phyloP scores from a whole-genome alignment of 2,797 vertebrate genomes.

The Neomorphus geoffroyi region DNA sequence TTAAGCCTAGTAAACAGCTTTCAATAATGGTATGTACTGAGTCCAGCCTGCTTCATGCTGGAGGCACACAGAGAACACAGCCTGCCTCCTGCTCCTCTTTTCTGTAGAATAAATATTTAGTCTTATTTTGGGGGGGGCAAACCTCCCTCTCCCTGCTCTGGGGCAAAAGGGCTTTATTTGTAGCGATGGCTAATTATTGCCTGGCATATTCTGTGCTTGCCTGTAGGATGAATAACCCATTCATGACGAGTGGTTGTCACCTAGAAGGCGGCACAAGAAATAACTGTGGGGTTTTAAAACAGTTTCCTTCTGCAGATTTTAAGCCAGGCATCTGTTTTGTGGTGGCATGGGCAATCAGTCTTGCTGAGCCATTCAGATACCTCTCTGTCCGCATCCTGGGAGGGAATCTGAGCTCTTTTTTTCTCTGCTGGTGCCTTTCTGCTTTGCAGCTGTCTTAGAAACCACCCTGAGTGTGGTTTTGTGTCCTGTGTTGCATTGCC shows the following conservation, averaged over 20 bases:
- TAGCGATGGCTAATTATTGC: not conserved
- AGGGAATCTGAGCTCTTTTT: not conserved
- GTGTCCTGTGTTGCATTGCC: not conserved
- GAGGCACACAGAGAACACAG: not conserved
- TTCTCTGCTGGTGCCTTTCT: not conserved
- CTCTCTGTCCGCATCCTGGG: not conserved
- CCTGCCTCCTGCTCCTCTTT: accelerated
- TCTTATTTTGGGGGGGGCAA: not conserved
- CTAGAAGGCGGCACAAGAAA: not conserved
- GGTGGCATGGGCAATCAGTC: too few relatives aligned
- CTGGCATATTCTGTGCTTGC: not conserved
- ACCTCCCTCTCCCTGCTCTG: not conserved
- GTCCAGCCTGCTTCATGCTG: not conserved
- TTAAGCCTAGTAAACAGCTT: not conserved
- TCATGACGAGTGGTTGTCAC: not conserved
- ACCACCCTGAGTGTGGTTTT: not conserved
- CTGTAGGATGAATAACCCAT: not conserved
- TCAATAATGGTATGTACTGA: accelerated
- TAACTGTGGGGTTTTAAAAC: not conserved
- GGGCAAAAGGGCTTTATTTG: not conserved
- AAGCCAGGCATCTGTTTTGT: not conserved
- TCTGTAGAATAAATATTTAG: not conserved
- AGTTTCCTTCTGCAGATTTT: not conserved
- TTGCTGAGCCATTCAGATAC: not conserved
- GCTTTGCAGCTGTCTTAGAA: not conserved